Percentiles rank a stretch among this genome's conserved stretches.
These are phyloP conservation scores for Melinaea marsaeus DNA, from an alignment of 2,888 invertebrate species.

Conservation along the genomic window DNA sequence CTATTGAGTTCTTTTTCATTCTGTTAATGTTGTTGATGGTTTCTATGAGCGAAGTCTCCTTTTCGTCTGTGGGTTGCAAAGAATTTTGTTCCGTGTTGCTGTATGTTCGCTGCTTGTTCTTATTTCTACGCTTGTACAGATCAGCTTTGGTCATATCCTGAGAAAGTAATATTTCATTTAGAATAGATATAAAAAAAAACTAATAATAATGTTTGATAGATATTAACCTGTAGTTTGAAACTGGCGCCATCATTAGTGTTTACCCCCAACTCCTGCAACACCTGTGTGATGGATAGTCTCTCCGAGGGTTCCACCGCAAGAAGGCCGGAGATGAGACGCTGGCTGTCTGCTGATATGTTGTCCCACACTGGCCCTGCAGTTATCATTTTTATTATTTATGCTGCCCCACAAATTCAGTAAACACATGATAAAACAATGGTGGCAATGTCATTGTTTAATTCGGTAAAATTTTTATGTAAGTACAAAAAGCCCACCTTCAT, in stretches of 20 bases:
- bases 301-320: slow-evolving; percentile 87
- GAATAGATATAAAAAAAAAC: slow-evolving; percentile 2
- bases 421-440: too few species aligned
- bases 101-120: slow-evolving; percentile 59
- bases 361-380: slow-evolving; percentile 78
- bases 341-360: slow-evolving; percentile 84
- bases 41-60: slow-evolving; percentile 48
- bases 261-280: slow-evolving; percentile 73
- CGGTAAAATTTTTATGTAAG: too few species aligned
- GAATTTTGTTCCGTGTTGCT: slow-evolving; percentile 50
- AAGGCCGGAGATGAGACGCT: slow-evolving; percentile 85
- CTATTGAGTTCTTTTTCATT: slow-evolving; percentile 63
- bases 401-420: too few species aligned
- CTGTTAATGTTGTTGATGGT: slow-evolving; percentile 58
- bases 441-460: too few species aligned
- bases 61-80: slow-evolving; percentile 43
- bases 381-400: background rate
- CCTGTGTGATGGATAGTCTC: slow-evolving; percentile 82
- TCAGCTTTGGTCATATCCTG: slow-evolving; percentile 74
- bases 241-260: slow-evolving; percentile 36
- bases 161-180: slow-evolving; percentile 6
- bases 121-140: slow-evolving; percentile 67
- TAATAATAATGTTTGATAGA: background rate
- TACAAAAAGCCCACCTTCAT: too few species aligned
- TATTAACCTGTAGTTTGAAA: slow-evolving; percentile 57